These are phyloP conservation scores for Corythoichthys intestinalis DNA, from an alignment of 2,113 vertebrate genomes.

Conservation along the genomic window DNA sequence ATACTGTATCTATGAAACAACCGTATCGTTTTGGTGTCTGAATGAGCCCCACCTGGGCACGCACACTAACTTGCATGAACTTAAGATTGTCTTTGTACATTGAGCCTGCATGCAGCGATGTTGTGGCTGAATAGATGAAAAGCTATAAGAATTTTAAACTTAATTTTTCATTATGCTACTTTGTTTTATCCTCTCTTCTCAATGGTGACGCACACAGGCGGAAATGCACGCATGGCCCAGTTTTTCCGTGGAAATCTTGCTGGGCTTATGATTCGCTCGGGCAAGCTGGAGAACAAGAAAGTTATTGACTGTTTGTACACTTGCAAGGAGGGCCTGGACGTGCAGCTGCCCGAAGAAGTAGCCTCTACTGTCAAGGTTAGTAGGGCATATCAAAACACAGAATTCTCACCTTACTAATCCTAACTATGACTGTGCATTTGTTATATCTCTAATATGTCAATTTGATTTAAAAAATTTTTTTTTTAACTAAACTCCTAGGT, in stretches of 20 bases:
- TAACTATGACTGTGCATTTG: not conserved
- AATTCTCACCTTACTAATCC: not conserved
- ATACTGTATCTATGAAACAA: conserved; percentile 72
- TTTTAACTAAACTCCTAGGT: conserved; percentile 67
- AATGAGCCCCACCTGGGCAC: conserved; percentile 31
- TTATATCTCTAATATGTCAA: not conserved
- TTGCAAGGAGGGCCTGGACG: conserved; percentile 93
- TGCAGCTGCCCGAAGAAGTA: conserved; percentile 79
- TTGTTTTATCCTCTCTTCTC: conserved; percentile 13
- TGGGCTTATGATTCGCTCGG: conserved; percentile 87
- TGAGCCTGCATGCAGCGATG: conserved; percentile 57
- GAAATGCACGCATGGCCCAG: conserved; percentile 85
- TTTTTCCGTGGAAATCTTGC: conserved; percentile 93
- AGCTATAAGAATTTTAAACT: not conserved
- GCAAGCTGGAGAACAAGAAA: conserved; percentile 92
- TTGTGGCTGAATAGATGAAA: conserved; percentile 20
- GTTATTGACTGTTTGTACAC: conserved; percentile 97
- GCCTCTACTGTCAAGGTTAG: conserved; percentile 85
- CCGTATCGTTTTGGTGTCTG: conserved; percentile 39
- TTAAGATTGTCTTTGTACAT: conserved; percentile 34
- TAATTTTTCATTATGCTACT: conserved; percentile 9
- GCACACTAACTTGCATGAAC: conserved; percentile 87
- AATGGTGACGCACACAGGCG: conserved; percentile 66
- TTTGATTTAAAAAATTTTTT: too few relatives aligned
- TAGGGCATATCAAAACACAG: not conserved